Percentiles rank a stretch among this genome's conserved stretches.
phyloP scores from a whole-genome alignment of 2,888 invertebrate species.

The Chymomyza amoena region DNA sequence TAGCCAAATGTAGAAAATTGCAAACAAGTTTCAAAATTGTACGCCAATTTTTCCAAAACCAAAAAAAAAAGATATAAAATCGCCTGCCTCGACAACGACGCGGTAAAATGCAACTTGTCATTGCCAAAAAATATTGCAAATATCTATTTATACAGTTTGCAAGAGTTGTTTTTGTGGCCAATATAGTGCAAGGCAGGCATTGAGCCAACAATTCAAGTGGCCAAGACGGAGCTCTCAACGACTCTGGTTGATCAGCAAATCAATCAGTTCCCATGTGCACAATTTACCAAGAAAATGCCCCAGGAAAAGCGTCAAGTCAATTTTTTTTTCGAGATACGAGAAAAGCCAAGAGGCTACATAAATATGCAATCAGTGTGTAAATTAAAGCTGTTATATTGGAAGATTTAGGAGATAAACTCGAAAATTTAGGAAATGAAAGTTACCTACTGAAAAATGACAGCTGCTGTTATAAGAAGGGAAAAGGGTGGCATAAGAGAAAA shows the following conservation, averaged over 20 bases:
- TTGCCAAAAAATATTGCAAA: constrained; percentile 70
- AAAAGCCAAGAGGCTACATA: constrained; percentile 1
- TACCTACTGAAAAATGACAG: not conserved
- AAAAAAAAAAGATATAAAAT: constrained; percentile 20
- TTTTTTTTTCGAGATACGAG: constrained; percentile 12
- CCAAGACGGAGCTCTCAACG: not conserved
- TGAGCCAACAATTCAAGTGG: constrained; percentile 37
- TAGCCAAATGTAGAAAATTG: constrained; percentile 36
- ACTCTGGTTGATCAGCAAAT: constrained; percentile 50
- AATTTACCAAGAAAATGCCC: constrained; percentile 58
- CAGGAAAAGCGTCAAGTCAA: constrained; percentile 49
- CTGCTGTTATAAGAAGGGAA: too few species aligned
- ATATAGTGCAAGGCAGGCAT: constrained; percentile 52
- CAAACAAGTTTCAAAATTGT: constrained; percentile 63
- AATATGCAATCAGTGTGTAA: constrained; percentile 44
- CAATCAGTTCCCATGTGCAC: constrained; percentile 73
- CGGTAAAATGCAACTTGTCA: constrained; percentile 56
- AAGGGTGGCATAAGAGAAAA: too few species aligned
- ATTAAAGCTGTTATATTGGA: constrained; percentile 11
- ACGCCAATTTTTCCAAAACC: constrained; percentile 53
- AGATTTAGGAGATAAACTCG: not conserved
- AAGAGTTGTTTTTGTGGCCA: constrained; percentile 29
- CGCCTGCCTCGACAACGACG: constrained; percentile 23
- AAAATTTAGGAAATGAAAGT: not conserved
- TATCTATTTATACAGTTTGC: constrained; percentile 46